These are phyloP conservation scores for Autographa gamma DNA, from an alignment of 2,888 invertebrate genomes.

Conservation along the genomic window DNA sequence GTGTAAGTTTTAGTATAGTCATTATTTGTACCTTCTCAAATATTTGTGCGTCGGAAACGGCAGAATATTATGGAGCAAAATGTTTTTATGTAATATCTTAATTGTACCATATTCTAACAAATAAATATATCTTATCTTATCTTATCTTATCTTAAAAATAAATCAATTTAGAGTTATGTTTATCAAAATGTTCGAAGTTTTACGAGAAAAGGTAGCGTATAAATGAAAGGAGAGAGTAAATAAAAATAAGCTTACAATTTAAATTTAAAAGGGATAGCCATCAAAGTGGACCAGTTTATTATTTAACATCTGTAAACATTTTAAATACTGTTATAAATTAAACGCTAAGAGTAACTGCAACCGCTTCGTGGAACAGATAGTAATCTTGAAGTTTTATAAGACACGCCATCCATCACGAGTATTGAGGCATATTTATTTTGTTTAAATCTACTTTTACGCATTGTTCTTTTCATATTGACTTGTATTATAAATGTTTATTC, in stretches of 20 bases:
- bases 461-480: slow-evolving; percentile 10
- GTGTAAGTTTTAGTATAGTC: too few relatives aligned
- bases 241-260: slow-evolving; percentile 41
- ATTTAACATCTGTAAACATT: slow-evolving; percentile 55
- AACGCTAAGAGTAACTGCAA: slow-evolving; percentile 52
- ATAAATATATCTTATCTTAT: too few relatives aligned
- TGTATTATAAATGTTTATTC: slow-evolving; percentile 26
- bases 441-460: slow-evolving; percentile 17
- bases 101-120: too few relatives aligned
- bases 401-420: slow-evolving; percentile 54
- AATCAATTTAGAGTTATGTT: too few relatives aligned
- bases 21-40: too few relatives aligned
- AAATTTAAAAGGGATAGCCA: slow-evolving; percentile 50
- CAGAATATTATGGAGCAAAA: too few relatives aligned
- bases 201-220: neutral
- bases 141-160: too few relatives aligned
- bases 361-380: slow-evolving; percentile 63
- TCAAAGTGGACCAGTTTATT: slow-evolving; percentile 53
- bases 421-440: slow-evolving; percentile 40
- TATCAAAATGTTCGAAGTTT: neutral
- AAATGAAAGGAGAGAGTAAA: slow-evolving; percentile 40
- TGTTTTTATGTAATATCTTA: too few relatives aligned
- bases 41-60: too few relatives aligned
- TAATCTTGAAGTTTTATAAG: slow-evolving; percentile 59
- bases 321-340: slow-evolving; percentile 49